Evolutionary conservation across 2,888 invertebrate species (phyloP).

Genomic region (Agonopterix alstromeriana): DNA sequence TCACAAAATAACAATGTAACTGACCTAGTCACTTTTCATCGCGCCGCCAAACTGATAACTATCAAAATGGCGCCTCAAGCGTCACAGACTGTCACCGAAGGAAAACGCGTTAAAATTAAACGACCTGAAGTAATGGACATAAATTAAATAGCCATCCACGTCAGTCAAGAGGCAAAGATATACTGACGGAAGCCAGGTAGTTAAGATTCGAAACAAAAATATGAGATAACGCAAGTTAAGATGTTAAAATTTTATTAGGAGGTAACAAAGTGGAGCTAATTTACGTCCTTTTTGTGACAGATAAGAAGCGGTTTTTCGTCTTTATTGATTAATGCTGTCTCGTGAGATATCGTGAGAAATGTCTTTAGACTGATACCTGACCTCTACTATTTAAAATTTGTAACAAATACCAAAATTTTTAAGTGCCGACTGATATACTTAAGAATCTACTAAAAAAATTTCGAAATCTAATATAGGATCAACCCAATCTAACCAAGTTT

Average conservation of each 20-base stretch:
- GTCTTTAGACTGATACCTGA: too few relatives aligned
- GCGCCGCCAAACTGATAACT: conserved; percentile 50
- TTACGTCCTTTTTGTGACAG: conserved; percentile 52
- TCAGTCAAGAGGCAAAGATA: conserved; percentile 62
- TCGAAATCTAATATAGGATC: too few relatives aligned
- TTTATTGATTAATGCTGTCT: conserved; percentile 6
- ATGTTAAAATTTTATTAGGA: conserved; percentile 68
- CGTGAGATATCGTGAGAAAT: too few relatives aligned
- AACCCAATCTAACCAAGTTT: too few relatives aligned
- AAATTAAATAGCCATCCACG: conserved; percentile 70
- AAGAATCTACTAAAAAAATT: too few relatives aligned
- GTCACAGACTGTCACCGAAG: conserved; percentile 63
- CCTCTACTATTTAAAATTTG: too few relatives aligned
- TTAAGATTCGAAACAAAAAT: conserved; percentile 70
- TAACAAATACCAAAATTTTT: too few relatives aligned
- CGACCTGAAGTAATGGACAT: conserved; percentile 43
- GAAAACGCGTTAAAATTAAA: conserved; percentile 69
- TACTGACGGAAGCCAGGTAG: conserved; percentile 74
- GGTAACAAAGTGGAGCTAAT: conserved; percentile 65
- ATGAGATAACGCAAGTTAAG: conserved; percentile 69
- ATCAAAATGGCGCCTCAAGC: conserved; percentile 66
- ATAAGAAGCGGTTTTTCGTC: conserved; percentile 21
- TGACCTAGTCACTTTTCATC: conserved; percentile 34
- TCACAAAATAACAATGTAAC: conserved; percentile 31
- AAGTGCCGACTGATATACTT: too few relatives aligned